Evolutionary conservation across 2,888 invertebrate genomes (phyloP).

Genomic region (Linyphia triangularis): DNA sequence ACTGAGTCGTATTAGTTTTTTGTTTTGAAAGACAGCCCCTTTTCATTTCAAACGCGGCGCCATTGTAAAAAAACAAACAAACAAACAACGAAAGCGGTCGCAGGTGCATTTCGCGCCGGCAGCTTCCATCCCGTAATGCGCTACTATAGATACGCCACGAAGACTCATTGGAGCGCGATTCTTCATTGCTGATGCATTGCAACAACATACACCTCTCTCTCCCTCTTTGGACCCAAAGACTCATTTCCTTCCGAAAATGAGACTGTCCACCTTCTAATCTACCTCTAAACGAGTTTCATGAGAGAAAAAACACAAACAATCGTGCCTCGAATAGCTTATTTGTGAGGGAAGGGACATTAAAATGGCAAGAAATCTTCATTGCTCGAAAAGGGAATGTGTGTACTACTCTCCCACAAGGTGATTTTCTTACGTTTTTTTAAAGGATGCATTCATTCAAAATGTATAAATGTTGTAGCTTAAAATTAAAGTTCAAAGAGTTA

Average conservation of each 20-base stretch:
- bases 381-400: not conserved
- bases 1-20: too few relatives aligned
- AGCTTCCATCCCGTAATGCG: not conserved
- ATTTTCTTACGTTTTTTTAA: too few relatives aligned
- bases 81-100: too few relatives aligned
- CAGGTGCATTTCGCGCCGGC: slow-evolving; percentile 20
- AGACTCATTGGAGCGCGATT: slow-evolving; percentile 30
- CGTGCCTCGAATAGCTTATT: not conserved
- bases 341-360: not conserved
- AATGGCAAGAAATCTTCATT: not conserved
- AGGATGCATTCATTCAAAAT: too few relatives aligned
- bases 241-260: slow-evolving; percentile 67
- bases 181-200: slow-evolving; percentile 57
- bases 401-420: too few relatives aligned
- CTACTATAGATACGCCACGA: slow-evolving; percentile 34
- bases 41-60: not conserved
- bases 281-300: slow-evolving; percentile 43
- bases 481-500: too few relatives aligned
- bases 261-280: slow-evolving; percentile 51
- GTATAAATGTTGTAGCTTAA: too few relatives aligned
- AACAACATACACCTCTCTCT: not conserved
- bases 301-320: not conserved
- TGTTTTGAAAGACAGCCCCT: too few relatives aligned
- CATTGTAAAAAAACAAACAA: not conserved
- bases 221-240: slow-evolving; percentile 13